These are phyloP conservation scores for Bruchidius siliquastri DNA, from an alignment of 2,888 invertebrate genomes.

Conservation along the genomic window DNA sequence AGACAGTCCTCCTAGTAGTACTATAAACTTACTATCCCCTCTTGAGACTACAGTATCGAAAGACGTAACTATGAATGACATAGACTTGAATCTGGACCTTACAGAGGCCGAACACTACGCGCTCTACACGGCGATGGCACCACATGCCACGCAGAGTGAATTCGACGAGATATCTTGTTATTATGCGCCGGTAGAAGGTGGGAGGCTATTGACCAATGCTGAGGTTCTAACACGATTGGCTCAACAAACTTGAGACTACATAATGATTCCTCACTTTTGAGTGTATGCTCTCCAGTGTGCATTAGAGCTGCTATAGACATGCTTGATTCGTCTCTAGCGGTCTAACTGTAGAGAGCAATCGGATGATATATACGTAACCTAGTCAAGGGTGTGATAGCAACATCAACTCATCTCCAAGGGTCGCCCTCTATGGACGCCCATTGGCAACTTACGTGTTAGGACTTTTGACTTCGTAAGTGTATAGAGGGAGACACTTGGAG, in stretches of 20 bases:
- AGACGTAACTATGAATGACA: slow-evolving; percentile 25
- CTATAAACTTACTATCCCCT: slow-evolving; percentile 5
- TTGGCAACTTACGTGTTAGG: too few species aligned
- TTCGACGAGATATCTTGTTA: slow-evolving; percentile 86
- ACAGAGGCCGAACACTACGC: slow-evolving; percentile 88
- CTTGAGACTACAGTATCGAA: slow-evolving; percentile 4
- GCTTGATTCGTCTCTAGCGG: too few species aligned
- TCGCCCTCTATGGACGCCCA: too few species aligned
- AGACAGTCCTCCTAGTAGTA: slow-evolving; percentile 46
- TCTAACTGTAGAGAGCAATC: too few species aligned
- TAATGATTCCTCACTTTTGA: neutral
- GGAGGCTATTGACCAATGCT: slow-evolving; percentile 55
- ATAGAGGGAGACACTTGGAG: too few species aligned
- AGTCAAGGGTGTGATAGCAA: too few species aligned
- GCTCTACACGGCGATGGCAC: slow-evolving; percentile 79
- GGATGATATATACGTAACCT: too few species aligned
- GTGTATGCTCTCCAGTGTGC: too few species aligned
- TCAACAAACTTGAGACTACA: slow-evolving; percentile 26
- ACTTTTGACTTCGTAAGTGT: too few species aligned
- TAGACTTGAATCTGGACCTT: slow-evolving; percentile 57
- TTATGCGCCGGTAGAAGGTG: slow-evolving; percentile 78
- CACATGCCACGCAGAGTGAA: slow-evolving; percentile 80
- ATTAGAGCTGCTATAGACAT: too few species aligned
- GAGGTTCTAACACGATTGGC: slow-evolving; percentile 32
- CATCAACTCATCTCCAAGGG: too few species aligned